Conservation (phyloP, 2,797 vertebrate species). For the Benthosema pterotum region DNA sequence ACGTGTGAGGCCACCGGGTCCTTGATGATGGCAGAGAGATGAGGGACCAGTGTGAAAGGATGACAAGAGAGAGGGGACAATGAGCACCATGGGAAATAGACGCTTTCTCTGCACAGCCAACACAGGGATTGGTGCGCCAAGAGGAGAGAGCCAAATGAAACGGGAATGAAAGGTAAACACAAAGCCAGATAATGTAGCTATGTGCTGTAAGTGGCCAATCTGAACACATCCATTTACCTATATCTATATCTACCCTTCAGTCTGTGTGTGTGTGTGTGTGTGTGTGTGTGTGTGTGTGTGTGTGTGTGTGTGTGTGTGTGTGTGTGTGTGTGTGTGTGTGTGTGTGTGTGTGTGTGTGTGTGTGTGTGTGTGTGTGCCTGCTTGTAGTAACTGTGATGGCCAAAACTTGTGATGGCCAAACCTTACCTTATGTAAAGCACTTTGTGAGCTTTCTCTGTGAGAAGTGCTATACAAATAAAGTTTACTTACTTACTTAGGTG, state of each 20-base stretch:
- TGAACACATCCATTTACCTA: conserved; percentile 54
- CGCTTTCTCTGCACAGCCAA: conserved; percentile 43
- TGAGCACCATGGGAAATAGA: conserved; percentile 62
- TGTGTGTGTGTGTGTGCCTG: background rate
- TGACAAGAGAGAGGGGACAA: conserved; percentile 71
- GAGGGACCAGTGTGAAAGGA: conserved; percentile 69
- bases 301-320: conserved; percentile 1
- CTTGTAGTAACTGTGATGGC: no score
- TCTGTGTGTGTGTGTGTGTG: conserved; percentile 21
- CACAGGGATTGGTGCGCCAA: conserved; percentile 40
- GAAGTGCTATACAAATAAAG: no score
- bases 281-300: conserved; percentile 16
- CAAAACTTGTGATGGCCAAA: no score
- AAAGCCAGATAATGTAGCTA: conserved; percentile 55
- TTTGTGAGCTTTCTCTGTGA: no score
- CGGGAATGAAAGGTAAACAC: conserved; percentile 60
- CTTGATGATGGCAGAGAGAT: conserved; percentile 74
- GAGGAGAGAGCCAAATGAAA: conserved; percentile 41
- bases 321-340: conserved; percentile 14
- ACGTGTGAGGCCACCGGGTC: conserved; percentile 80
- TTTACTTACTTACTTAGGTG: no score
- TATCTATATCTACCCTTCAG: conserved; percentile 32
- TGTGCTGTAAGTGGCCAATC: conserved; percentile 69
- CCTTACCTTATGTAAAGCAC: no score
- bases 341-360: conserved; percentile 13